Base-by-base conservation (phyloP, 2,888 invertebrate genomes). In the Malthinus flaveolus region DNA sequence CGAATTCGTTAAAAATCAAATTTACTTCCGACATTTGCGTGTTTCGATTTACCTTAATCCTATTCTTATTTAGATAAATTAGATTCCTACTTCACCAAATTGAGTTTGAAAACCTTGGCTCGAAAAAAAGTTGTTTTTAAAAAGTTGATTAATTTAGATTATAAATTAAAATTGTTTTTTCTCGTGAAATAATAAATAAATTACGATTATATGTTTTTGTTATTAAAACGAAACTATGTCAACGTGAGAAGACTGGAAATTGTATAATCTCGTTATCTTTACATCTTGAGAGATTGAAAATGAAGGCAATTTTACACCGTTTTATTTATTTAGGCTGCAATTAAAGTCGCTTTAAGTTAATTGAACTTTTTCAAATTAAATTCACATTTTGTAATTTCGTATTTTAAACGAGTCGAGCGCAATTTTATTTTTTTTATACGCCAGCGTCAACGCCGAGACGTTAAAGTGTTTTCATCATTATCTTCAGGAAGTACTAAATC, bases 391-490 rank as follows among this genome's bases (percentile, higher is more conserved):
- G 11, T 15, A 42, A n/a, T 42, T 42, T 42, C 9, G 15, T 15
- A 15, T 42, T 42, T 42, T 12, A n/a, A 42, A 42, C 15, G n/a
- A 42, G 23, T 12, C 5, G 6, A n/a, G 39, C 23, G n/a, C 13
- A 23, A 13, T 6, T 15, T 42, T 42, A 42, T 42, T 42, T 11
- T 23, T 23, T 23, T 39, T 6, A 6, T 1, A 15, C 13, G 15
- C 23, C n/a, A n/a, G 15, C 12, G 9, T 12, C 13, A 13, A 39
- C 39, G 1, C 48, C 53, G 34, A 42, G 42, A 34, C 42, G 42
- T 15, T 33, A 48, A 55, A 48, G 55, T 55, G 55, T 55, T 55
- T 55, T 48, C 55, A 42, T 48, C 55, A 55, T 55, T 55, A 55
- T 55, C 55, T 55, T 10, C 55, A 55, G 55, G 48, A 55, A 55